Base-by-base conservation (phyloP, 2,888 invertebrate species). In the Coelopa pilipes region DNA sequence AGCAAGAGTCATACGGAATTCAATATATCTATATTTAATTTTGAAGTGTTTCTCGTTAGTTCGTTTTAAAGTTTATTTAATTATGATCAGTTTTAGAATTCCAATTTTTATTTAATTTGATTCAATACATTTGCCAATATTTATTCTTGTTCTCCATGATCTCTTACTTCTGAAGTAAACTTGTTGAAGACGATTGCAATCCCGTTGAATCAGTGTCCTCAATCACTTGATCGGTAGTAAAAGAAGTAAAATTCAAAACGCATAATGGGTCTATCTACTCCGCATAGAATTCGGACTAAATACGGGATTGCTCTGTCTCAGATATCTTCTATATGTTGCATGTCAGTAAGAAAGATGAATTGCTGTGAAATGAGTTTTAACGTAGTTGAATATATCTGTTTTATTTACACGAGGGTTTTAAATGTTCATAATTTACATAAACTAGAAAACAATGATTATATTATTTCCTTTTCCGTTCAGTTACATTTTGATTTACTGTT, bases 401-500 rank as follows among this genome's bases (percentile, higher is more conserved):
- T 15, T 63, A 50, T 71, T 63, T 65, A 60, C 45, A 57, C 15
- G 3, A 21, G n/a, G 50, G 49, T 53, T 53, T 13, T 24, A 34
- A 62, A 62, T 24, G n/a, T 62, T 19, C 34, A 34, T 34, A 57
- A 17, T 57, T 57, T 53, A 53, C n/a, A 53, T 53, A 5, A 53
- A 53, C 2, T 53, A n/a, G 3, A 53, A 53, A n/a, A n/a, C 34
- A 34, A n/a, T 49, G 53, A 62, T 9, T 45, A 59, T 67, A 19
- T 62, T 53, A 50, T 65, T 71, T 65, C 15, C 60, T 60, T 57
- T 57, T 15, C 59, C 73, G 78, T 80, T 79, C 77, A 80, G 81
- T 82, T 82, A 81, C 82, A 82, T 82, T 82, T 82, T 82, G 81
- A 82, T 81, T 82, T 82, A 79, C 82, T 82, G 82, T 82, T 82